A percentile compares a stretch with the other conserved stretches of the same genome.
These are phyloP conservation scores for Lordiphosa collinella DNA, from an alignment of 1,140 invertebrate genomes.

Conservation along the genomic window DNA sequence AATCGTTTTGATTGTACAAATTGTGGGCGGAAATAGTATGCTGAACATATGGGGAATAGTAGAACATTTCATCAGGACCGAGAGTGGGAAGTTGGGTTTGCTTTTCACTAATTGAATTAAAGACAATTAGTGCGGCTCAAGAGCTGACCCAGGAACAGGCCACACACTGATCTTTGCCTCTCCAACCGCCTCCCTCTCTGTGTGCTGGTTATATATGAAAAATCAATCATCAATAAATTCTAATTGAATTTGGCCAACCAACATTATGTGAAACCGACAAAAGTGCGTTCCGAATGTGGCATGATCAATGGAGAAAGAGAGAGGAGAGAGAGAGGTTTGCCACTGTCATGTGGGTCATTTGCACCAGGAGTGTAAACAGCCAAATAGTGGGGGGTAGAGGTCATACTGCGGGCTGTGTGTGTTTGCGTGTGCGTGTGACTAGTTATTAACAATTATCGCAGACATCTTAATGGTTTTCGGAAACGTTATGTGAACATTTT, in stretches of 20 bases:
- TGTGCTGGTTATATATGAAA: conserved; percentile 12
- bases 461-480: conserved; percentile 70
- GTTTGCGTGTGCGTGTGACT: conserved; percentile 3
- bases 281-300: no score
- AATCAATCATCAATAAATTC: conserved; percentile 74
- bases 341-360: conserved; percentile 38
- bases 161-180: conserved; percentile 21
- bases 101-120: conserved; percentile 60
- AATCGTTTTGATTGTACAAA: conserved; percentile 1
- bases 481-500: conserved; percentile 69
- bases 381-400: background rate
- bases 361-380: background rate
- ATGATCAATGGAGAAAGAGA: no score
- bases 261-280: conserved; percentile 1
- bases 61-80: background rate
- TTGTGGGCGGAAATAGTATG: conserved; percentile 31
- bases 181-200: background rate
- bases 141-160: conserved; percentile 1
- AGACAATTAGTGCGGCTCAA: conserved; percentile 45
- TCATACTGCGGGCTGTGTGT: conserved; percentile 23
- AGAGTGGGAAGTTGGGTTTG: conserved; percentile 4
- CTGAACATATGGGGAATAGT: background rate
- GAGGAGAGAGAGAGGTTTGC: conserved; percentile 16
- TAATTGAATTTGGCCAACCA: conserved; percentile 62
- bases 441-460: conserved; percentile 47